Evolutionary conservation across 1,140 invertebrate genomes (phyloP).

Genomic region (Drosophila pandora): DNA sequence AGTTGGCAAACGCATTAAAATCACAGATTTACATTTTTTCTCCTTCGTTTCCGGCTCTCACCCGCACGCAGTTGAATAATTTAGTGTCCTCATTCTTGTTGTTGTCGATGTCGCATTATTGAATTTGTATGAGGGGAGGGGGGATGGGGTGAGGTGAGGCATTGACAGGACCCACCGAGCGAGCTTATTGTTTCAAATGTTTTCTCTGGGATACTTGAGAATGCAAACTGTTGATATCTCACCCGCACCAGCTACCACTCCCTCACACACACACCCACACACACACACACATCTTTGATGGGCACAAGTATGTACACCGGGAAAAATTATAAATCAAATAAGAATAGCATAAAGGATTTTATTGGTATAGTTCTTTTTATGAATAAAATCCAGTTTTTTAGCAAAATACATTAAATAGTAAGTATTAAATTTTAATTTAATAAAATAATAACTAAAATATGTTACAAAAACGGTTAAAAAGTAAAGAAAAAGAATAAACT

Average conservation of each 20-base stretch:
- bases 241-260: slow-evolving; percentile 1
- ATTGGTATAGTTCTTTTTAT: too few species aligned
- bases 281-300: not conserved
- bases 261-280: not conserved
- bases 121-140: slow-evolving; percentile 55
- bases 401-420: too few species aligned
- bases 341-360: too few species aligned
- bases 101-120: slow-evolving; percentile 68
- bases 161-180: slow-evolving; percentile 51
- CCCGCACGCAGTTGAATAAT: slow-evolving; percentile 61
- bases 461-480: too few species aligned
- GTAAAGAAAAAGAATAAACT: too few species aligned
- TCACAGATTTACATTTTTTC: slow-evolving; percentile 83
- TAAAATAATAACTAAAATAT: too few species aligned
- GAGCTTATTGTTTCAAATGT: slow-evolving; percentile 80
- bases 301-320: too few species aligned
- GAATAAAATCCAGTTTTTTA: not conserved
- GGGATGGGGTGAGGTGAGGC: not conserved
- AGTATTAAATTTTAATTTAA: too few species aligned
- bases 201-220: slow-evolving; percentile 48
- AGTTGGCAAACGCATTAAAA: slow-evolving; percentile 82
- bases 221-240: slow-evolving; percentile 51
- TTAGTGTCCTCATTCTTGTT: slow-evolving; percentile 65
- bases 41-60: slow-evolving; percentile 10
- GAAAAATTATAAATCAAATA: too few species aligned